phyloP scores from a whole-genome alignment of 2,113 vertebrate species.

The Catharus fuscescens region DNA sequence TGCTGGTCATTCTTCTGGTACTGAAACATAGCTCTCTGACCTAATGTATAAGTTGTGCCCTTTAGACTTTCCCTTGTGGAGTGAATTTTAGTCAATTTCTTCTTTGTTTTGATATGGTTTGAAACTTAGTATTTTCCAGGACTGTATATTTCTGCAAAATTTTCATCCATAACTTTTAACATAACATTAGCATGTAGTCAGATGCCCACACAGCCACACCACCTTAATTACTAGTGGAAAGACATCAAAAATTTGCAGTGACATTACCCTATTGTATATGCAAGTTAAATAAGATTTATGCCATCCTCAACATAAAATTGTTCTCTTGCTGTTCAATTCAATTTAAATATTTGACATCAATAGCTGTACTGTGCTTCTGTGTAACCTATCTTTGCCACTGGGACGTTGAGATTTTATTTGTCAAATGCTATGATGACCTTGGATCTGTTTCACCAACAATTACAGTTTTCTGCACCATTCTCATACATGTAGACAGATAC shows the following conservation, averaged over 20 bases:
- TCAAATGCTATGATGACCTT: neutral
- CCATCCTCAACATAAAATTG: neutral
- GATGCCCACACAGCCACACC: neutral
- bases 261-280: neutral
- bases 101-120: neutral
- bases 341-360: neutral
- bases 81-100: neutral
- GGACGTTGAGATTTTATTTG: neutral
- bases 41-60: neutral
- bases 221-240: neutral
- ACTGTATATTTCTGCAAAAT: neutral
- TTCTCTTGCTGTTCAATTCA: neutral
- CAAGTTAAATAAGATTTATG: neutral
- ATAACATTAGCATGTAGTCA: neutral
- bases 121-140: neutral
- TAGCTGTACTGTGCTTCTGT: neutral
- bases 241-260: neutral
- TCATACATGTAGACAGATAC: neutral
- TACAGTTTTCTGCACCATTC: neutral
- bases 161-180: neutral
- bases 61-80: neutral
- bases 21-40: neutral
- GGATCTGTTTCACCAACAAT: neutral
- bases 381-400: neutral
- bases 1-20: neutral